Evolutionary conservation across 2,888 invertebrate species (phyloP).

Genomic region (Erebia epiphron): DNA sequence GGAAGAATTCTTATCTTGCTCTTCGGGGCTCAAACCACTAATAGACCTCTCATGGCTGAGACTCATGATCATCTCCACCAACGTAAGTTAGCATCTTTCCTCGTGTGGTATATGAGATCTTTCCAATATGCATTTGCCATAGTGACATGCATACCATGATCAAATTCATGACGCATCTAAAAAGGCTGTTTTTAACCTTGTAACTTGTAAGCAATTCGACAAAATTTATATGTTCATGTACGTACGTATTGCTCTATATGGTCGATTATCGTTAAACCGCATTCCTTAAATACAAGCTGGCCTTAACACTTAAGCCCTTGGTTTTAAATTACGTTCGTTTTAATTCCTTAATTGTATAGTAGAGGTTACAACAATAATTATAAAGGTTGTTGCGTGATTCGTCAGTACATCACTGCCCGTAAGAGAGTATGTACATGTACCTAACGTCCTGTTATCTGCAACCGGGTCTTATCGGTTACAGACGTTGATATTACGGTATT

Average conservation of each 20-base stretch:
- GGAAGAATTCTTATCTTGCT: neutral
- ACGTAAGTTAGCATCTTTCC: neutral
- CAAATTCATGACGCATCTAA: neutral
- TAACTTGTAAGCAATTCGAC: neutral
- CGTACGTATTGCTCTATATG: neutral
- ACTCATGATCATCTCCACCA: too few relatives aligned
- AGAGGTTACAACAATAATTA: constrained; percentile 17
- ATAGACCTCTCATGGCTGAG: neutral
- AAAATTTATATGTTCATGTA: neutral
- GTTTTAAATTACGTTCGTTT: constrained; percentile 17
- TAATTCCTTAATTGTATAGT: constrained; percentile 10
- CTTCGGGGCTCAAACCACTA: neutral
- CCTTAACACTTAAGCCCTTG: constrained; percentile 49
- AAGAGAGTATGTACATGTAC: neutral
- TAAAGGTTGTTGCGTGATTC: constrained; percentile 10
- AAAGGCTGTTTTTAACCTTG: neutral
- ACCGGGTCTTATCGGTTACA: constrained; percentile 20
- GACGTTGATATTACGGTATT: constrained; percentile 9
- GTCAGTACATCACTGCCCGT: constrained; percentile 2
- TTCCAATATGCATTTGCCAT: neutral
- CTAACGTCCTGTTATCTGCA: constrained; percentile 13
- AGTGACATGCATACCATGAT: neutral
- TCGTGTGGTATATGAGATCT: neutral
- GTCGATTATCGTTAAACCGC: constrained; percentile 47
- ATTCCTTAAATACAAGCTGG: constrained; percentile 55